Conservation (phyloP, 2,888 invertebrate genomes). For the Muscina levida region DNA sequence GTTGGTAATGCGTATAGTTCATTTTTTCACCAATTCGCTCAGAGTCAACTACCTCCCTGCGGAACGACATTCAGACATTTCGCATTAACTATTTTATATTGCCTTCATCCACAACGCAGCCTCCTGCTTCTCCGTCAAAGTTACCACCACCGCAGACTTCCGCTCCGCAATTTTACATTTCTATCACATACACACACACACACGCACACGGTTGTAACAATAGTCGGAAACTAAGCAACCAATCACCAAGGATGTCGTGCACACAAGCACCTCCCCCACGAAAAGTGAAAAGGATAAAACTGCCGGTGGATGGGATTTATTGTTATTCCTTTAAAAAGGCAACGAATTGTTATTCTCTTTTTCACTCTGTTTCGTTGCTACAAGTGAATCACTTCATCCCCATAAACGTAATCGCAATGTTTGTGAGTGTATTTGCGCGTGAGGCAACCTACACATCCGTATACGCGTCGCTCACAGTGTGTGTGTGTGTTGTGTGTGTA, state of each 20-base stretch:
- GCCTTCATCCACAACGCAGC: background rate
- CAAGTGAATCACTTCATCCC: constrained; percentile 62
- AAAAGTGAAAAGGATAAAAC: constrained; percentile 63
- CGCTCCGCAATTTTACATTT: background rate
- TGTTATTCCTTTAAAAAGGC: constrained; percentile 51
- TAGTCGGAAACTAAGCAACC: constrained; percentile 68
- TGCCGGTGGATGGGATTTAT: constrained; percentile 59
- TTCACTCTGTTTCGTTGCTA: constrained; percentile 62
- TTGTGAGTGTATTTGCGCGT: too few relatives aligned
- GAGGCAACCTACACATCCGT: background rate
- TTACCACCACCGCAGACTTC: constrained; percentile 12
- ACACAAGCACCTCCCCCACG: constrained; percentile 68
- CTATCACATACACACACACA: background rate
- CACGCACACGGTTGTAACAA: constrained; percentile 51
- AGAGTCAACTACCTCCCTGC: background rate
- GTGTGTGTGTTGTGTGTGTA: too few relatives aligned
- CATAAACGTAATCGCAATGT: constrained; percentile 11
- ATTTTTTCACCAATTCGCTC: background rate
- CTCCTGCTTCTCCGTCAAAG: background rate
- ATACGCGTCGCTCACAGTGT: background rate
- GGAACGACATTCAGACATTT: background rate
- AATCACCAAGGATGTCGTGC: constrained; percentile 69
- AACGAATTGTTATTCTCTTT: constrained; percentile 60
- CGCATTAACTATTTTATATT: constrained; percentile 4
- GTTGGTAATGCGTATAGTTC: too few relatives aligned